phyloP scores from a whole-genome alignment of 2,888 invertebrate species.

The Meganola albula region DNA sequence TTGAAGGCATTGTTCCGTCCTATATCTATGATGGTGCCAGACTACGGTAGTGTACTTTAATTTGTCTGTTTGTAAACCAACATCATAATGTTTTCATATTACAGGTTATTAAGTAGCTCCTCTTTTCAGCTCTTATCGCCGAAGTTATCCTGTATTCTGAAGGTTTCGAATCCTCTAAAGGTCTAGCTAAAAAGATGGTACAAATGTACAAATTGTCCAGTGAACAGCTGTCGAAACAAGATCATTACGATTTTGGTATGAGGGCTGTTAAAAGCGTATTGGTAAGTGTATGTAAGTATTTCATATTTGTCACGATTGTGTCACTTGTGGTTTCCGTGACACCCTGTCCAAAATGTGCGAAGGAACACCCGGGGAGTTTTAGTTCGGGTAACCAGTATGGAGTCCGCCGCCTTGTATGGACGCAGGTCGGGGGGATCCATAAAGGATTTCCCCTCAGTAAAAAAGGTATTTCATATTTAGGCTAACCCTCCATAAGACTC shows the following conservation, averaged over 20 bases:
- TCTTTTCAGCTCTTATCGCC: conserved; percentile 83
- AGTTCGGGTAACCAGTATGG: too few species aligned
- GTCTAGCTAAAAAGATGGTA: conserved; percentile 93
- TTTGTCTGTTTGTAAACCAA: too few species aligned
- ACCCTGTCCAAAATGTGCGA: too few species aligned
- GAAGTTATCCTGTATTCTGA: conserved; percentile 96
- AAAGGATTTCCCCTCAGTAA: too few species aligned
- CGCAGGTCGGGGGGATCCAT: too few species aligned
- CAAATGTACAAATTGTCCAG: conserved; percentile 95
- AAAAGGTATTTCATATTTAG: too few species aligned
- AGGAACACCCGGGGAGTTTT: too few species aligned
- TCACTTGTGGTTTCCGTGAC: too few species aligned
- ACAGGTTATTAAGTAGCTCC: background rate
- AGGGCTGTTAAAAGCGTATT: conserved; percentile 95
- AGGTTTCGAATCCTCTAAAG: conserved; percentile 92
- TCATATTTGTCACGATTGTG: background rate
- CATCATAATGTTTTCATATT: background rate
- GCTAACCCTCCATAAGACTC: too few species aligned
- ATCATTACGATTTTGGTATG: conserved; percentile 96
- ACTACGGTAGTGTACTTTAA: conserved; percentile 92
- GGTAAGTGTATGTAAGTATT: conserved; percentile 44
- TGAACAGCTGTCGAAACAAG: conserved; percentile 93
- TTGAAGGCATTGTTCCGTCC: conserved; percentile 91
- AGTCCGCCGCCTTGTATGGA: too few species aligned
- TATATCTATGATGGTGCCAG: conserved; percentile 95